Percentiles rank a stretch among this genome's conserved stretches.
Evolutionary conservation across 2,797 vertebrate species (phyloP).

Genomic region (Falco berigora): DNA sequence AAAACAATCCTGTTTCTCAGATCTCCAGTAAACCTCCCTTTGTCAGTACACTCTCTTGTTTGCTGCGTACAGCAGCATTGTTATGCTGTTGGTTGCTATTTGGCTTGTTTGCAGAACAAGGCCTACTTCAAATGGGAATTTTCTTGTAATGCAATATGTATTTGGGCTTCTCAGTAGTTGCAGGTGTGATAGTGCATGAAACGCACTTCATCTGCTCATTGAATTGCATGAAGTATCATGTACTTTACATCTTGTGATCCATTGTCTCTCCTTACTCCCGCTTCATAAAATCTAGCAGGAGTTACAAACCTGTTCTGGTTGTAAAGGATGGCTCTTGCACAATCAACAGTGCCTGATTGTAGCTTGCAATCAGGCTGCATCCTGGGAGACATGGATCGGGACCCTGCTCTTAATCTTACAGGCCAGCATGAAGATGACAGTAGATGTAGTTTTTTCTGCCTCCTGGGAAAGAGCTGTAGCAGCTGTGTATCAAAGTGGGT

Average conservation of each 20-base stretch:
- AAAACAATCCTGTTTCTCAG: not conserved
- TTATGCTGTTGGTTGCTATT: not conserved
- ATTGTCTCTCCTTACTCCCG: not conserved
- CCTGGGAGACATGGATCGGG: not conserved
- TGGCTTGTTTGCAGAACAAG: not conserved
- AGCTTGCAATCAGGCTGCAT: not conserved
- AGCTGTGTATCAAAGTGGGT: not conserved
- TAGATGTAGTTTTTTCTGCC: not conserved
- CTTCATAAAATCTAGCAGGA: not conserved
- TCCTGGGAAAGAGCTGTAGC: not conserved
- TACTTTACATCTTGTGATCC: not conserved
- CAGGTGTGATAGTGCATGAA: not conserved
- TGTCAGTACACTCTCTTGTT: not conserved
- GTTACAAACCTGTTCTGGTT: not conserved
- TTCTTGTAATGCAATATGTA: not conserved
- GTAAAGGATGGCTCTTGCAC: not conserved
- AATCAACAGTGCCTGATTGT: not conserved
- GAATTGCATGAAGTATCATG: not conserved
- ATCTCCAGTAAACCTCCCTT: not conserved
- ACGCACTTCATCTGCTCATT: not conserved
- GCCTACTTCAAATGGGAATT: not conserved
- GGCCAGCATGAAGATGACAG: not conserved
- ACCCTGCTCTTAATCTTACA: not conserved
- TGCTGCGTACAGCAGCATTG: not conserved
- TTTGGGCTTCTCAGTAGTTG: not conserved